phyloP scores from a whole-genome alignment of 2,113 vertebrate genomes.

The Helogale parvula region DNA sequence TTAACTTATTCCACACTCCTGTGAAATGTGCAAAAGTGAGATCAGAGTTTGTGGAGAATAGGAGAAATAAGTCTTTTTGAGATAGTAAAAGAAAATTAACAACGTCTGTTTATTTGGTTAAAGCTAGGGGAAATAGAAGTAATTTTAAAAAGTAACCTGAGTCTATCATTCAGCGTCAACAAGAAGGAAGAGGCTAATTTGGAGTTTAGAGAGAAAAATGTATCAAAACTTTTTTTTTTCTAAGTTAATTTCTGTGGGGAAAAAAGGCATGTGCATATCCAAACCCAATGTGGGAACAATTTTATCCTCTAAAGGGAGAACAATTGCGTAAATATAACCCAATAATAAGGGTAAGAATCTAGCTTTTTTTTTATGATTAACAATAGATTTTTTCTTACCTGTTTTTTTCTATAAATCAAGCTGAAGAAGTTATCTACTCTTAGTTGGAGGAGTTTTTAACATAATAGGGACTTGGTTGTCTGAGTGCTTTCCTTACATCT shows the following conservation, averaged over 20 bases:
- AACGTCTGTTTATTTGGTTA: not conserved
- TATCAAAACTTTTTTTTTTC: not conserved
- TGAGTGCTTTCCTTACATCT: not conserved
- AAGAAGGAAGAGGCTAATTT: not conserved
- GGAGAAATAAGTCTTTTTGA: not conserved
- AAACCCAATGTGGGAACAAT: not conserved
- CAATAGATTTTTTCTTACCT: not conserved
- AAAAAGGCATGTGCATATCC: not conserved
- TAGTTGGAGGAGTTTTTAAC: not conserved
- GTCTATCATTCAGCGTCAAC: not conserved
- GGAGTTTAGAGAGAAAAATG: not conserved
- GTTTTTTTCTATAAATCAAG: not conserved
- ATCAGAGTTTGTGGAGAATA: not conserved
- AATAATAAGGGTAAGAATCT: not conserved
- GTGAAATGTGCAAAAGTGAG: not conserved
- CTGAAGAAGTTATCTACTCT: not conserved
- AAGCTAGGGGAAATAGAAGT: not conserved
- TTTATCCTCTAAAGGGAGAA: not conserved
- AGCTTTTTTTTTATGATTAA: not conserved
- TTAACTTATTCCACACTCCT: not conserved
- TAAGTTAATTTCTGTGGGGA: not conserved
- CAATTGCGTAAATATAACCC: not conserved
- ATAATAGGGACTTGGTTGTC: not conserved
- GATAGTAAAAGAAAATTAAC: not conserved
- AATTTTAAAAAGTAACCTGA: not conserved